Conservation (phyloP, 2,797 vertebrate species). For the Takifugu rubripes region DNA sequence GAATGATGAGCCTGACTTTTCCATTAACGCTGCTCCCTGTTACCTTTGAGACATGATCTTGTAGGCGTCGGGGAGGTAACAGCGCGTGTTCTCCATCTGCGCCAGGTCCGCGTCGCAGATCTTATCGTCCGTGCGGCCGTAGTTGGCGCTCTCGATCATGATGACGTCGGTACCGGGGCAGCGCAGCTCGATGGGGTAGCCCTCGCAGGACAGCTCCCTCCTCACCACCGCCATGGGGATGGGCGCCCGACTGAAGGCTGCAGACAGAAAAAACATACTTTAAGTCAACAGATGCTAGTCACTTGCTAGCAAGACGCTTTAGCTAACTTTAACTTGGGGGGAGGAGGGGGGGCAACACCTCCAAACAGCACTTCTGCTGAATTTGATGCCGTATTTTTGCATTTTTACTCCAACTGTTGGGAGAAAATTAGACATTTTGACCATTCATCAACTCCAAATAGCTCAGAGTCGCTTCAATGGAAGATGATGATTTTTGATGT, state of each 20-base stretch:
- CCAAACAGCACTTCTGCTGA: too few species aligned
- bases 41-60: conserved; percentile 99
- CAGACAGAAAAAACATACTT: background rate
- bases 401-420: too few species aligned
- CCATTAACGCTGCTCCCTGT: background rate
- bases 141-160: conserved; percentile 99
- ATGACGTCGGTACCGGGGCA: conserved; percentile 98
- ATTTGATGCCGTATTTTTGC: too few species aligned
- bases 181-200: conserved; percentile 97
- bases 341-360: too few species aligned
- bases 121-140: conserved; percentile 97
- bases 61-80: conserved; percentile 98
- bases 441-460: too few species aligned
- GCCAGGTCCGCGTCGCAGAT: conserved; percentile 98
- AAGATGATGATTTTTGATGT: too few species aligned
- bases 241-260: conserved; percentile 92
- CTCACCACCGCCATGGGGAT: conserved; percentile 98
- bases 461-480: too few species aligned
- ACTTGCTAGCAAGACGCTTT: too few species aligned
- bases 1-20: background rate
- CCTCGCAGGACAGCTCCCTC: conserved; percentile 95
- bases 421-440: too few species aligned
- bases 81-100: conserved; percentile 98
- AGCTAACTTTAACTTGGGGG: too few species aligned
- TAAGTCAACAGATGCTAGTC: background rate